These are phyloP conservation scores for Ceryle rudis DNA, from an alignment of 2,797 vertebrate genomes.

Conservation along the genomic window DNA sequence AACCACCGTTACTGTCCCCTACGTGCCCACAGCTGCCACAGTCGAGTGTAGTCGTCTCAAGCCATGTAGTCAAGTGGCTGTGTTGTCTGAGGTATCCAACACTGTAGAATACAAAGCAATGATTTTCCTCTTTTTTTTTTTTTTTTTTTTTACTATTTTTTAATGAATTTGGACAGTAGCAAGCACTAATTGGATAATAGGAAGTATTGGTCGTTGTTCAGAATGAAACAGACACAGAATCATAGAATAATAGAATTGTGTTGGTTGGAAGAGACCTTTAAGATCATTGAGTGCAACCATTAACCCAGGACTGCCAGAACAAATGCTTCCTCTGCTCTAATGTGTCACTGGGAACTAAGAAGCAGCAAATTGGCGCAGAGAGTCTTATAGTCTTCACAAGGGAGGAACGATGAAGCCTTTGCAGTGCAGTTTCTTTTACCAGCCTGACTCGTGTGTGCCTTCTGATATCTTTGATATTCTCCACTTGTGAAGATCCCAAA, in stretches of 20 bases:
- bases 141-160: neutral
- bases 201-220: neutral
- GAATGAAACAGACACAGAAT: neutral
- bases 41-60: neutral
- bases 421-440: neutral
- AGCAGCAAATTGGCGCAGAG: neutral
- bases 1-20: neutral
- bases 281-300: neutral
- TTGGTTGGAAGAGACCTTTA: neutral
- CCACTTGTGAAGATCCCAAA: neutral
- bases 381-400: neutral
- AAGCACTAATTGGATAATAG: conserved; percentile 10
- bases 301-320: neutral
- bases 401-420: neutral
- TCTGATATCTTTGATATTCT: neutral
- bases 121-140: neutral
- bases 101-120: neutral
- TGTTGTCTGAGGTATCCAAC: neutral
- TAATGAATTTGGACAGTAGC: neutral
- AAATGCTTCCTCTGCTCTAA: neutral
- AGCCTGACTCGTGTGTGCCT: neutral
- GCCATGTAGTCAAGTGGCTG: neutral
- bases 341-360: neutral
- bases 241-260: neutral
- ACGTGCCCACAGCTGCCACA: neutral